These are phyloP conservation scores for Psittacara wagleri DNA, from an alignment of 2,113 vertebrate genomes.

Conservation along the genomic window DNA sequence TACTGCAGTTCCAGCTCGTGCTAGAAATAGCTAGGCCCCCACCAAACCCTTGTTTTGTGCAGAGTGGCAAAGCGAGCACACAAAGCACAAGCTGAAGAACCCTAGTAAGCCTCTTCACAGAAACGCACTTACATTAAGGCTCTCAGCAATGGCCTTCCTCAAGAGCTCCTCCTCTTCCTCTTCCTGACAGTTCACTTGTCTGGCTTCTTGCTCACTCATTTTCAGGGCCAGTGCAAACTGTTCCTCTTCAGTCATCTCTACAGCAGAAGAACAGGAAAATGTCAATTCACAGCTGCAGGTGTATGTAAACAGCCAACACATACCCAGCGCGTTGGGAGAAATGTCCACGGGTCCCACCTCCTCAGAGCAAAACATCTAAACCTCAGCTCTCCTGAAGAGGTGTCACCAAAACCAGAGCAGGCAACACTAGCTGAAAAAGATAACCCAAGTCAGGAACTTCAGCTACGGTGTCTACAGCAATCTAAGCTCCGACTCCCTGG, in stretches of 20 bases:
- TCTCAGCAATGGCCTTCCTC: slow-evolving; percentile 89
- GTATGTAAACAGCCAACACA: neutral
- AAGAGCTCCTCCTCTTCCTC: slow-evolving; percentile 87
- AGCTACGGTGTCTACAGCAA: neutral
- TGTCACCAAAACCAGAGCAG: neutral
- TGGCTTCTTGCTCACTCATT: slow-evolving; percentile 91
- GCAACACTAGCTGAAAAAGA: neutral
- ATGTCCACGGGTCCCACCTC: neutral
- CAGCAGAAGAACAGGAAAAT: neutral
- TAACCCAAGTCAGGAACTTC: neutral
- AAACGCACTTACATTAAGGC: slow-evolving; percentile 82
- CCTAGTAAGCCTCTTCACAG: slow-evolving; percentile 54
- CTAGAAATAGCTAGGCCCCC: neutral
- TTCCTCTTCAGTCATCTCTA: slow-evolving; percentile 95
- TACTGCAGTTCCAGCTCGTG: neutral
- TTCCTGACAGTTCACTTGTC: slow-evolving; percentile 73
- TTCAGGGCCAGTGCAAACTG: slow-evolving; percentile 89
- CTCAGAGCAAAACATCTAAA: neutral
- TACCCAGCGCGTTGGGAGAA: neutral
- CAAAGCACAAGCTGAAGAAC: neutral
- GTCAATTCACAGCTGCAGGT: neutral
- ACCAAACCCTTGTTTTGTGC: neutral
- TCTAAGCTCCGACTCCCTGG: neutral
- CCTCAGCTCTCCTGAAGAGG: neutral
- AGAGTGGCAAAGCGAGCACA: neutral